Percentiles rank a stretch among this genome's conserved stretches.
phyloP scores from a whole-genome alignment of 2,113 vertebrate species.

The Gasterosteus nipponicus region DNA sequence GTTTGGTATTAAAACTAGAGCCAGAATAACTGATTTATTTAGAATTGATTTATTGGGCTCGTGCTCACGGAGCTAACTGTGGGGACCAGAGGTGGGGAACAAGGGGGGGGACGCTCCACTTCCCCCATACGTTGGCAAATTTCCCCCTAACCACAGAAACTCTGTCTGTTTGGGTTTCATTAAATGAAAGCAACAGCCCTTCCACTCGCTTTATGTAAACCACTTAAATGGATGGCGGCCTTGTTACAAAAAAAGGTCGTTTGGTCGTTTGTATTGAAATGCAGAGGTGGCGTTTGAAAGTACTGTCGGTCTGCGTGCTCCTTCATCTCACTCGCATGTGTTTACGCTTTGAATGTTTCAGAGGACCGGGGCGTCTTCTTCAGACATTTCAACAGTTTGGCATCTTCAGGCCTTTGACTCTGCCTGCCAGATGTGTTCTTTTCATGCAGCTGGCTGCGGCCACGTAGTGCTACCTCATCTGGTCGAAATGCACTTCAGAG shows the following conservation, averaged over 20 bases:
- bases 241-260: constrained; percentile 12
- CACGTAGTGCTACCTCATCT: constrained; percentile 54
- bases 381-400: constrained; percentile 57
- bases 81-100: too few relatives aligned
- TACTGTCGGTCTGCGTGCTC: constrained; percentile 6
- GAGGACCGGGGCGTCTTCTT: not conserved
- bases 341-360: constrained; percentile 37
- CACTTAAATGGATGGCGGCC: not conserved
- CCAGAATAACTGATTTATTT: not conserved
- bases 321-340: constrained; percentile 11
- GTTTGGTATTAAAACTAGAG: not conserved
- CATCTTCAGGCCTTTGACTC: constrained; percentile 39
- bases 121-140: not conserved
- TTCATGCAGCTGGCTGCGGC: constrained; percentile 53
- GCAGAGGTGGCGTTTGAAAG: constrained; percentile 7
- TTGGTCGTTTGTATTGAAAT: constrained; percentile 16
- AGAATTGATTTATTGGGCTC: not conserved
- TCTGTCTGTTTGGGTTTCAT: constrained; percentile 3
- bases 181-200: constrained; percentile 3
- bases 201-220: constrained; percentile 7
- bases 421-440: constrained; percentile 66
- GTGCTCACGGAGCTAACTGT: too few relatives aligned
- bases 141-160: constrained; percentile 1
- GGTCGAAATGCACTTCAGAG: constrained; percentile 52
- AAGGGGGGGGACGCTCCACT: too few relatives aligned